Conservation (phyloP, 2,888 invertebrate genomes). For the Aquatica leii region DNA sequence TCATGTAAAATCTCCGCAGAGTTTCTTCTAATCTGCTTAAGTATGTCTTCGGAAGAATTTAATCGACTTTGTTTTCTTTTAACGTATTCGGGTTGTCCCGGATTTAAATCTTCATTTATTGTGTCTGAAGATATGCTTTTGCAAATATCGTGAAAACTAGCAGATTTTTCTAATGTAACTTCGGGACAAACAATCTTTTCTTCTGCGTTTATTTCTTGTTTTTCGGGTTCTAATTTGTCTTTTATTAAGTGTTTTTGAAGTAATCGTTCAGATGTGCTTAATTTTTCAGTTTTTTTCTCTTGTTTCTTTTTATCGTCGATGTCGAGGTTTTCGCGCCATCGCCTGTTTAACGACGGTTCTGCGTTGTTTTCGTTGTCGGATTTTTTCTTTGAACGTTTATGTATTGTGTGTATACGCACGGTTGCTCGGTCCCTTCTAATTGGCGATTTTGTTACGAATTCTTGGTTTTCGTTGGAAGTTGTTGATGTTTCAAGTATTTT, state of each 20-base stretch:
- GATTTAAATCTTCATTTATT: conserved; percentile 65
- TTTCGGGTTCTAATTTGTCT: conserved; percentile 61
- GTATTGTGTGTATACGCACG: conserved; percentile 75
- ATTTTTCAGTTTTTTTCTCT: conserved; percentile 63
- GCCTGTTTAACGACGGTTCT: conserved; percentile 51
- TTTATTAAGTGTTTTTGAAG: conserved; percentile 79
- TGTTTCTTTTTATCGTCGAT: conserved; percentile 59
- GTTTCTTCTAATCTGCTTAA: conserved; percentile 62
- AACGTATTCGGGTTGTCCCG: conserved; percentile 59
- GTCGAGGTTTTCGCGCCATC: conserved; percentile 72
- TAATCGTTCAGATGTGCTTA: conserved; percentile 70
- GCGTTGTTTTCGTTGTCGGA: conserved; percentile 41
- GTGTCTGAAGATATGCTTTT: conserved; percentile 64
- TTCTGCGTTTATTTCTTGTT: conserved; percentile 32
- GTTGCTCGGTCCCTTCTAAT: conserved; percentile 79
- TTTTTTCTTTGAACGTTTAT: conserved; percentile 48
- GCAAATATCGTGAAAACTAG: conserved; percentile 67
- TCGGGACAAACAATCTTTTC: conserved; percentile 8
- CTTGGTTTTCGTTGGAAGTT: conserved; percentile 62
- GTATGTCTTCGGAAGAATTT: conserved; percentile 52
- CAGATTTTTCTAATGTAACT: conserved; percentile 47
- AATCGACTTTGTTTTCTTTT: conserved; percentile 59
- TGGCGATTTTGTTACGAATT: conserved; percentile 54
- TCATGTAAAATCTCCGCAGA: conserved; percentile 67
- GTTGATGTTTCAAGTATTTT: conserved; percentile 42